Conservation (phyloP, 2,797 vertebrate genomes). For the Paratrypauchen microcephalus region DNA sequence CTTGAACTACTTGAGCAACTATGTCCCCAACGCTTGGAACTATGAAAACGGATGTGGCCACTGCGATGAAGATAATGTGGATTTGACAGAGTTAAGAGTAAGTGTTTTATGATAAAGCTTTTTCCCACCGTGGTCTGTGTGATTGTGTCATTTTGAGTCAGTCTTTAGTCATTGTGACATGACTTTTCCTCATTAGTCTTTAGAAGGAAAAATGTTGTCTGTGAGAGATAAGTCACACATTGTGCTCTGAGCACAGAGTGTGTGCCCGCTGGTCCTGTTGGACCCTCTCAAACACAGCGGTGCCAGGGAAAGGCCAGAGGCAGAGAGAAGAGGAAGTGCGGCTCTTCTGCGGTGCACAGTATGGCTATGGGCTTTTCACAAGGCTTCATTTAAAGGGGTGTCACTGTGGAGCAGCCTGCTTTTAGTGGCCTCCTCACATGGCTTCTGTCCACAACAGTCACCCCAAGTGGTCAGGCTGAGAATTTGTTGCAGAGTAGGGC, state of each 20-base stretch:
- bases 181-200: conserved; percentile 47
- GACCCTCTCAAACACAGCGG: conserved; percentile 54
- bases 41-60: conserved; percentile 85
- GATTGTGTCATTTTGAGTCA: conserved; percentile 24
- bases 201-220: conserved; percentile 20
- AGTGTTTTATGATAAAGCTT: conserved; percentile 52
- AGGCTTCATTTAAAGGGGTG: conserved; percentile 79
- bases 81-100: conserved; percentile 84
- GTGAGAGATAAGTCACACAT: conserved; percentile 20
- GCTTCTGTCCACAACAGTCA: conserved; percentile 67
- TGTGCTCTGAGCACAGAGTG: conserved; percentile 56
- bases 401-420: conserved; percentile 68
- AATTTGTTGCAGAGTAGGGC: conserved; percentile 67
- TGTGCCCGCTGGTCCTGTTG: conserved; percentile 38
- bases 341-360: conserved; percentile 74
- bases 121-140: conserved; percentile 10
- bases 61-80: conserved; percentile 85
- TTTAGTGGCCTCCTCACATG: conserved; percentile 67
- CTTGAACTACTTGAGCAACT: conserved; percentile 94
- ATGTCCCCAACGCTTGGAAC: conserved; percentile 94
- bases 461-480: conserved; percentile 65
- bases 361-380: conserved; percentile 78
- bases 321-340: conserved; percentile 65
- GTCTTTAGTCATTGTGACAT: conserved; percentile 8
- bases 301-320: conserved; percentile 52